Base-by-base conservation (phyloP, 2,797 vertebrate genomes). In the Galago senegalensis region DNA sequence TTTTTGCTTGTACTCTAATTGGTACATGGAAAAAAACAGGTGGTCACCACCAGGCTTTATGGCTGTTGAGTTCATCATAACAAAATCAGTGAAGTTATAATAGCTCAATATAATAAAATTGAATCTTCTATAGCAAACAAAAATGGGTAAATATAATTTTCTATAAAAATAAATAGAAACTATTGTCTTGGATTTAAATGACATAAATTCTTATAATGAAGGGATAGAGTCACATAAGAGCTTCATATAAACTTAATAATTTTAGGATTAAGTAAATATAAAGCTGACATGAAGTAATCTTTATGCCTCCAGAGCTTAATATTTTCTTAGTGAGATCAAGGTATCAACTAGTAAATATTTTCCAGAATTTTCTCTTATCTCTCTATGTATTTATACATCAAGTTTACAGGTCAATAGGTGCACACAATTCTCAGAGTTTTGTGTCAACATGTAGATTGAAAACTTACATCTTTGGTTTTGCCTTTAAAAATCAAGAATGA, bases 21-120 rank as follows among this genome's bases (percentile, higher is more conserved):
- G 14, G 23, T 76, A 27, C 14, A 18, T 61, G 29, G 37, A 84
- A 29, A 9, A 8, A 75, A 91, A 86, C 21, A 88, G 40, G 58
- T 90, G 31, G 31, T 53, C 67, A 49, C 34, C 61, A 88, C 20
- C 7, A 94, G 60, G 16, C 67, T 83, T 94, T 91, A 67, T 43
- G 53, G n/a, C 40, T 70, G 0, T 56, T 93, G 69, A 92, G 2
- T 79, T 95, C 31, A n/a, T 83, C 56, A 56, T 83, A 92, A 92
- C 83, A 98, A 95, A 90, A 93, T 88, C 73, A 96, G 17, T 65
- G 5, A 92, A 72, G 25, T 75, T 27, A 60, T 29, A 86, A 65
- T 80, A 91, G 11, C 20, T 61, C 84, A 76, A 84, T 69, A 73
- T 9, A 84, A 70, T 87, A 96, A 69, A 95, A 63, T 6, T 75